These are phyloP conservation scores for Petrocephalus microphthalmus DNA, from an alignment of 2,113 vertebrate species.

Conservation along the genomic window DNA sequence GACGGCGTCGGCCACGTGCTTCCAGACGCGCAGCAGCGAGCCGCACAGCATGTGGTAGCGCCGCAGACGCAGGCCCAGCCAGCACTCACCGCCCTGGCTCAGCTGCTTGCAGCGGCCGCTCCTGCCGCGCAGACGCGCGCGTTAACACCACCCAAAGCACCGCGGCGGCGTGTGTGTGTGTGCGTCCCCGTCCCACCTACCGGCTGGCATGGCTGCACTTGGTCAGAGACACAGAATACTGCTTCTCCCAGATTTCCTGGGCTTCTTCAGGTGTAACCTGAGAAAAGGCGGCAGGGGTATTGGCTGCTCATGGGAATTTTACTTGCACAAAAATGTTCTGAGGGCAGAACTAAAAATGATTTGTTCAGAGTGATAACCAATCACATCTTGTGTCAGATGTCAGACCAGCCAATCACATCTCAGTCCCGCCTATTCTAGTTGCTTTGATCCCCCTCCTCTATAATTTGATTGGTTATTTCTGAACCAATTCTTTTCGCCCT, in stretches of 20 bases:
- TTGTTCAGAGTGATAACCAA: too few relatives aligned
- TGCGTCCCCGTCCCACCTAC: constrained; percentile 44
- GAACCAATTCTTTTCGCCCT: too few relatives aligned
- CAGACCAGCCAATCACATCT: too few relatives aligned
- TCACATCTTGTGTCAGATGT: too few relatives aligned
- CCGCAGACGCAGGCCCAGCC: constrained; percentile 82
- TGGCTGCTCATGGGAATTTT: background rate
- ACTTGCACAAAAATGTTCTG: too few relatives aligned
- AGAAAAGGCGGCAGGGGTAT: background rate
- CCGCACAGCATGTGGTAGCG: constrained; percentile 95
- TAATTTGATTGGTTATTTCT: too few relatives aligned
- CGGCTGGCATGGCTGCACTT: constrained; percentile 82
- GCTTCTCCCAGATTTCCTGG: constrained; percentile 76
- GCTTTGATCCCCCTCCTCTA: too few relatives aligned
- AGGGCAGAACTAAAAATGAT: too few relatives aligned
- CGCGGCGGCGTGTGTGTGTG: background rate
- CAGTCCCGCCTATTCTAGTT: too few relatives aligned
- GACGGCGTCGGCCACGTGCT: constrained; percentile 78
- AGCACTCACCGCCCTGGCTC: constrained; percentile 82
- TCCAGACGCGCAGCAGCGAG: constrained; percentile 87
- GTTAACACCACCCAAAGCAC: background rate
- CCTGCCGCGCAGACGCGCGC: constrained; percentile 51
- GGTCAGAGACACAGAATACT: constrained; percentile 75
- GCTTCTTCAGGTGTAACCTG: constrained; percentile 79
- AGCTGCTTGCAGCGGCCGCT: constrained; percentile 78